These are phyloP conservation scores for Vandiemenella viatica DNA, from an alignment of 2,888 invertebrate species.

Conservation along the genomic window DNA sequence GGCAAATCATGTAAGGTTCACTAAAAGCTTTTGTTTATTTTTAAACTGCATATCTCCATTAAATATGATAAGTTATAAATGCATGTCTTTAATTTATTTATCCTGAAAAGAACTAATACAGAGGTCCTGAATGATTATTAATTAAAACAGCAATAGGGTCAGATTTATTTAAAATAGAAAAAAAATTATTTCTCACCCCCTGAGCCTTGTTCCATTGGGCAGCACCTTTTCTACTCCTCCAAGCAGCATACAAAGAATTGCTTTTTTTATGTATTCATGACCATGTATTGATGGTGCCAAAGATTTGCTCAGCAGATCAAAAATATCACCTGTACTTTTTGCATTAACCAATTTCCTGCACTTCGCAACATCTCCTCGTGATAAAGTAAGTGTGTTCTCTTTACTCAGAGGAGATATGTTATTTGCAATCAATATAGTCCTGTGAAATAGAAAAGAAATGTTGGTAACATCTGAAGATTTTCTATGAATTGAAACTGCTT, in stretches of 20 bases:
- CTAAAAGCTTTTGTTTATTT: too few species aligned
- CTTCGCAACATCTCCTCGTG: conserved; percentile 71
- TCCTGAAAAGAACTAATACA: too few species aligned
- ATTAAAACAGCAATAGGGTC: too few species aligned
- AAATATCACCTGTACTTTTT: conserved; percentile 58
- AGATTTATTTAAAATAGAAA: too few species aligned
- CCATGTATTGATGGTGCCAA: conserved; percentile 97
- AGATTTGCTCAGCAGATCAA: conserved; percentile 77
- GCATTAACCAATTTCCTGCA: conserved; percentile 65
- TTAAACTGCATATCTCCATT: too few species aligned
- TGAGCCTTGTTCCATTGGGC: conserved; percentile 77
- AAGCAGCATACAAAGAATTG: conserved; percentile 81
- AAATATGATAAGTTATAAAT: too few species aligned
- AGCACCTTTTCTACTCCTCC: conserved; percentile 92
- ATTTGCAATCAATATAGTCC: conserved; percentile 86
- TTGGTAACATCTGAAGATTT: background rate
- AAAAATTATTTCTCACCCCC: conserved; percentile 69
- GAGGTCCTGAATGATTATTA: too few species aligned
- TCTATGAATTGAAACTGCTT: too few species aligned
- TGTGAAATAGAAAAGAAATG: conserved; percentile 27
- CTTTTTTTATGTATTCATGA: conserved; percentile 89
- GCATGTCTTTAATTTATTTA: too few species aligned
- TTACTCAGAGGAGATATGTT: conserved; percentile 82
- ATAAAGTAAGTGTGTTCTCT: conserved; percentile 61
- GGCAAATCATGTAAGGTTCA: too few species aligned